Evolutionary conservation across 2,888 invertebrate species (phyloP).

Genomic region (Euspilapteryx auroguttella): DNA sequence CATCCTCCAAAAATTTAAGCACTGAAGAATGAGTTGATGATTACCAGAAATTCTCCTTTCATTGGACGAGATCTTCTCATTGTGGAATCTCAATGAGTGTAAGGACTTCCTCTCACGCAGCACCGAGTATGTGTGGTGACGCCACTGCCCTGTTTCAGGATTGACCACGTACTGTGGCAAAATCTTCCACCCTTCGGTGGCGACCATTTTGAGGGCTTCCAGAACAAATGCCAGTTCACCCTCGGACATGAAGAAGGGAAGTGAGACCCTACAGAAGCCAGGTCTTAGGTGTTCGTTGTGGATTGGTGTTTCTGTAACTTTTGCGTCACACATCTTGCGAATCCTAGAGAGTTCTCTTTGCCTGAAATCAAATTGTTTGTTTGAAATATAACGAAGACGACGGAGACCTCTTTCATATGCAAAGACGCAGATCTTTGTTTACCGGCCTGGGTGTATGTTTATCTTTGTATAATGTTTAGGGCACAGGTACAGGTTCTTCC

Average conservation of each 20-base stretch:
- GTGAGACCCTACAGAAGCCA: slow-evolving; percentile 82
- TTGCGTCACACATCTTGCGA: slow-evolving; percentile 39
- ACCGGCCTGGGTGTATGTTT: too few species aligned
- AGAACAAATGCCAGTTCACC: slow-evolving; percentile 78
- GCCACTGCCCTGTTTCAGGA: slow-evolving; percentile 88
- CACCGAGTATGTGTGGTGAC: slow-evolving; percentile 77
- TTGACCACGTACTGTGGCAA: slow-evolving; percentile 87
- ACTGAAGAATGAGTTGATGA: slow-evolving; percentile 4
- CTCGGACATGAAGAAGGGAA: slow-evolving; percentile 84
- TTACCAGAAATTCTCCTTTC: slow-evolving; percentile 69
- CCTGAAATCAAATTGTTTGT: slow-evolving; percentile 29
- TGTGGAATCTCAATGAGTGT: slow-evolving; percentile 72
- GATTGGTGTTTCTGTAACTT: slow-evolving; percentile 40
- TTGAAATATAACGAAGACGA: too few species aligned
- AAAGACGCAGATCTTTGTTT: too few species aligned
- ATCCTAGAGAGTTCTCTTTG: slow-evolving; percentile 45
- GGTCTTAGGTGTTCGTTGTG: slow-evolving; percentile 76
- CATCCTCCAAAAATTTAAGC: too few species aligned
- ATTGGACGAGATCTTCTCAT: slow-evolving; percentile 74
- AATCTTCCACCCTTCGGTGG: slow-evolving; percentile 87
- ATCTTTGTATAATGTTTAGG: too few species aligned
- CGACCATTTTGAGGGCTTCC: slow-evolving; percentile 84
- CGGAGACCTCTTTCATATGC: too few species aligned
- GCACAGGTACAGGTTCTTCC: too few species aligned
- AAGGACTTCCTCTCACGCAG: slow-evolving; percentile 84